These are phyloP conservation scores for Rhinichthys klamathensis DNA, from an alignment of 2,113 vertebrate genomes.

Conservation along the genomic window DNA sequence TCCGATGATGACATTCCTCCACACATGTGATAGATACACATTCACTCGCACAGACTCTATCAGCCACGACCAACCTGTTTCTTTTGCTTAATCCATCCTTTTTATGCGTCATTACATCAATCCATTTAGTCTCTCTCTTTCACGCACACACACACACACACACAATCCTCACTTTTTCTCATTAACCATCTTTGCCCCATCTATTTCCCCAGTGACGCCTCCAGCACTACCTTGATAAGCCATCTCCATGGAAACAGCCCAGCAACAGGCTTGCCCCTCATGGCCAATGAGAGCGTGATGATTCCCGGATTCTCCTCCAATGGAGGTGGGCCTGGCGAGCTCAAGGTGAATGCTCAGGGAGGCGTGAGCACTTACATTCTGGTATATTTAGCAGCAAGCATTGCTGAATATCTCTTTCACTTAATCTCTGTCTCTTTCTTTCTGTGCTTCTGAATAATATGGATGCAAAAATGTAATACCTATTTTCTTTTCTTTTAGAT, in stretches of 20 bases:
- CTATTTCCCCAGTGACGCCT: slow-evolving; percentile 37
- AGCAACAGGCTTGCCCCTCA: slow-evolving; percentile 70
- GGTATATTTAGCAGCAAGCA: slow-evolving; percentile 62
- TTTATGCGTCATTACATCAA: neutral
- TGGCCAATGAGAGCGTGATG: slow-evolving; percentile 63
- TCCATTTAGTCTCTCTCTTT: slow-evolving; percentile 32
- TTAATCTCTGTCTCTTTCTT: neutral
- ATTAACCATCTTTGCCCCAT: slow-evolving; percentile 34
- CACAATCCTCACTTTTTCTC: slow-evolving; percentile 8
- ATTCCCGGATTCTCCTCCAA: slow-evolving; percentile 61
- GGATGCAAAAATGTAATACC: neutral
- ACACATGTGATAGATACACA: neutral
- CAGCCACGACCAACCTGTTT: neutral
- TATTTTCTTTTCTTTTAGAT: neutral
- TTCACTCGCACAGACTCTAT: neutral
- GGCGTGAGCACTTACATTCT: slow-evolving; percentile 63
- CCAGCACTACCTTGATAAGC: slow-evolving; percentile 52
- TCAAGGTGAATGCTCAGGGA: slow-evolving; percentile 68
- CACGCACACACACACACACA: slow-evolving; percentile 11
- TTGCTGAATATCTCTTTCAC: neutral
- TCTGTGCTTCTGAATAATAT: neutral
- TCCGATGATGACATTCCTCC: too few relatives aligned
- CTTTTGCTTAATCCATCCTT: neutral
- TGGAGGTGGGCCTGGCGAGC: slow-evolving; percentile 48
- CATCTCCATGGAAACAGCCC: slow-evolving; percentile 77